Base-by-base conservation (phyloP, 2,113 vertebrate species). In the Zapornia atra region DNA sequence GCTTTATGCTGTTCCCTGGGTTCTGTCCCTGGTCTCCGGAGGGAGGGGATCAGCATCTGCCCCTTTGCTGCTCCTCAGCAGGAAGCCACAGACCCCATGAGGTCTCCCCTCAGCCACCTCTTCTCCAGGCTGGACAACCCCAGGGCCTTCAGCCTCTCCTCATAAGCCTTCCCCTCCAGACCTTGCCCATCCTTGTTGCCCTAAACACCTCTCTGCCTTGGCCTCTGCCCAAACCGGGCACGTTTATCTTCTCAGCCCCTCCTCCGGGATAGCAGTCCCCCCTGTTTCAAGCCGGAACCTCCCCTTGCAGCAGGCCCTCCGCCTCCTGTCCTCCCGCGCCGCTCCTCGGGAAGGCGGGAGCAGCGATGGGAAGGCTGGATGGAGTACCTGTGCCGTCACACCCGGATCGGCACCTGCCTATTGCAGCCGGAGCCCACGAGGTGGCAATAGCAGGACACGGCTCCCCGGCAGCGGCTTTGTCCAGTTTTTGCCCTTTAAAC, bases 381-480 rank as follows among this genome's bases (percentile, higher is more conserved):
- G 4, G 10, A 19, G 34, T 6, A 8, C 12, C 57, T 1, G 2
- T 4, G 78, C 40, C 75, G 3, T 10, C 21, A 2, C 12, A 33
- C 12, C 6, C 4, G 24, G 15, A 3, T 1, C 2, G 44, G 48
- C 69, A 59, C 77, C 56, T 24, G 86, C 76, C 44, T 65, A 65
- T 89, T 96, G 78, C 76, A n/a, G 72, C 92, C 44, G 71, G 54
- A 11, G 75, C 82, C 97, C 97, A 95, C 89, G 75, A 97, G 97
- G 95, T 94, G 97, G 97, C 96, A 91, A 91, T 86, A 78, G 63
- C 88, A 93, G 81, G 91, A 94, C 97, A 4, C 33, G 5, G 75
- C 64, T 83, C 26, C 64, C 26, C 0, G 0, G 14, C 0, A 13
- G 78, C 72, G 0, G 0, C 19, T 50, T 7, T 69, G 9, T 36